Evolutionary conservation across 2,888 invertebrate genomes (phyloP).

Genomic region (Ornithoptera priamus): DNA sequence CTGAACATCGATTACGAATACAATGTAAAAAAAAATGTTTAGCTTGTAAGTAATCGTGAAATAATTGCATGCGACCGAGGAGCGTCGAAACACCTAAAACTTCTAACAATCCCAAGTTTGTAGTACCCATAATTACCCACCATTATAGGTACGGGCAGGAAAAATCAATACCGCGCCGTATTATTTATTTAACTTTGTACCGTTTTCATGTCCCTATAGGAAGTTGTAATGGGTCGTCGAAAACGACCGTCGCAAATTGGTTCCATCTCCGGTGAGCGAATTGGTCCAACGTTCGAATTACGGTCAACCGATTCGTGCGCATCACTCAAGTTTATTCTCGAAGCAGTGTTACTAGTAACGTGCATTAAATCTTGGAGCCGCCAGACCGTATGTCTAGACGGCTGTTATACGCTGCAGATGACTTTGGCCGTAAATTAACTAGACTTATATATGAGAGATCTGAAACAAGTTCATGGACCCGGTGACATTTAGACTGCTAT

Average conservation of each 20-base stretch:
- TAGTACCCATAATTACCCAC: conserved; percentile 16
- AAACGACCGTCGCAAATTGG: conserved; percentile 59
- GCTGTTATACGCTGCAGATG: conserved; percentile 46
- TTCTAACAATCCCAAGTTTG: not conserved
- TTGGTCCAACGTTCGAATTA: conserved; percentile 47
- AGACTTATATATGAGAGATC: conserved; percentile 42
- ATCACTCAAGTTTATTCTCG: conserved; percentile 17
- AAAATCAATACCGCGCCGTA: conserved; percentile 21
- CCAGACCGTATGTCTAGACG: conserved; percentile 42
- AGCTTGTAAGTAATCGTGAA: conserved; percentile 4
- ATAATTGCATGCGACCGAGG: conserved; percentile 12
- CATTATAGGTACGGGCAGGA: conserved; percentile 10
- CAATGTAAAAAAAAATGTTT: not conserved
- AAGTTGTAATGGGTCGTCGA: conserved; percentile 58
- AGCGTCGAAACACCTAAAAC: not conserved
- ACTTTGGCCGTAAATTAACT: conserved; percentile 53
- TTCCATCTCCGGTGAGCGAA: conserved; percentile 61
- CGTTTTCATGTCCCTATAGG: conserved; percentile 40
- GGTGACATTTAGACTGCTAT: conserved; percentile 67
- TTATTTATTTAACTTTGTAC: conserved; percentile 6
- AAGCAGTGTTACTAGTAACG: conserved; percentile 13
- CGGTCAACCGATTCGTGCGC: conserved; percentile 28
- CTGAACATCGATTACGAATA: too few relatives aligned
- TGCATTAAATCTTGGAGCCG: conserved; percentile 31
- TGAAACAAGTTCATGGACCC: conserved; percentile 67